Evolutionary conservation across 2,888 invertebrate species (phyloP).

Genomic region (Trissoscelio sp.): DNA sequence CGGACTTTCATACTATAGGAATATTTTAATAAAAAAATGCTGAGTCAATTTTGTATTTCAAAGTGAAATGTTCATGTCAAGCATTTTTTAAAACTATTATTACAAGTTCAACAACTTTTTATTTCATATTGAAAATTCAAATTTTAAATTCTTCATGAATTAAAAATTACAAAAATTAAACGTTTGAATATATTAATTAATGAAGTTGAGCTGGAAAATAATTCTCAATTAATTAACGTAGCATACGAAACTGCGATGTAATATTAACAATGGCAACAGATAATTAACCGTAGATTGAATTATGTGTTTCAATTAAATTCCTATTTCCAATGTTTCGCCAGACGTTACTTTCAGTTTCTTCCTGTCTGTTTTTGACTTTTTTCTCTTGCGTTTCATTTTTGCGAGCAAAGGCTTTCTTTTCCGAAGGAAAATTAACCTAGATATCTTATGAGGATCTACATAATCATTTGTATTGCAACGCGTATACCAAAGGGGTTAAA

Average conservation of each 20-base stretch:
- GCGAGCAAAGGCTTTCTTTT: constrained; percentile 6
- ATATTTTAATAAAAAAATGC: not conserved
- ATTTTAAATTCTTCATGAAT: too few species aligned
- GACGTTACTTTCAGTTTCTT: constrained; percentile 19
- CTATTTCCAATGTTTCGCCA: constrained; percentile 8
- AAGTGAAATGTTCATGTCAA: not conserved
- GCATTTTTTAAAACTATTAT: not conserved
- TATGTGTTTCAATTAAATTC: not conserved
- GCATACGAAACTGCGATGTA: not conserved
- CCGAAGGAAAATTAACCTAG: constrained; percentile 37
- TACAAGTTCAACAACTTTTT: not conserved
- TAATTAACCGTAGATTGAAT: not conserved
- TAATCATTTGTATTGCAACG: constrained; percentile 32
- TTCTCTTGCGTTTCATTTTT: constrained; percentile 25
- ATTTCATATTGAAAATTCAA: too few species aligned
- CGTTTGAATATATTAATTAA: not conserved
- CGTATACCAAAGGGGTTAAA: constrained; percentile 38
- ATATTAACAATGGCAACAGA: not conserved
- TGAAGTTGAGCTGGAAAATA: not conserved
- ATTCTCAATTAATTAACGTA: not conserved
- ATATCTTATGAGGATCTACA: constrained; percentile 40
- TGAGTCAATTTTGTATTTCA: not conserved
- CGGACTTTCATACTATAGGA: not conserved
- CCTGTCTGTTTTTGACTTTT: constrained; percentile 10
- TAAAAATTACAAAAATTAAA: not conserved